phyloP scores from a whole-genome alignment of 2,797 vertebrate species.

The Bradypodion pumilum region DNA sequence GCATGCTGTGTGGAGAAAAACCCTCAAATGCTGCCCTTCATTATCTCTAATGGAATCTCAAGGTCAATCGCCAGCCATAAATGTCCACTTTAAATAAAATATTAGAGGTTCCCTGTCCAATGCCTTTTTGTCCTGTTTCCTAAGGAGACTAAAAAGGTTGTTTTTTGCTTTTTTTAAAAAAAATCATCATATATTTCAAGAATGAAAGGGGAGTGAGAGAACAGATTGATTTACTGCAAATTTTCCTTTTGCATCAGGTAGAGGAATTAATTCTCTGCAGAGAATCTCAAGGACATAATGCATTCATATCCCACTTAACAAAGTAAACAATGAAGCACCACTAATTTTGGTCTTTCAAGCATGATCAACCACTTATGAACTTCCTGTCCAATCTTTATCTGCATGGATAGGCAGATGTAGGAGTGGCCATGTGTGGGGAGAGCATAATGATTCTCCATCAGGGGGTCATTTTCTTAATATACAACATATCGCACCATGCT shows the following conservation, averaged over 20 bases:
- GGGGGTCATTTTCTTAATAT: no score
- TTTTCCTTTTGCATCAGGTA: background rate
- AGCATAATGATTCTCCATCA: no score
- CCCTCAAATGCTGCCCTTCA: slow-evolving; percentile 67
- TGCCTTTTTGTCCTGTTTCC: slow-evolving; percentile 64
- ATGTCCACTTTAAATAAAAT: slow-evolving; percentile 76
- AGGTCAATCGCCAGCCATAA: slow-evolving; percentile 76
- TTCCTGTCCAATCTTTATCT: background rate
- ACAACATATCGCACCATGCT: no score
- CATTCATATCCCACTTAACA: background rate
- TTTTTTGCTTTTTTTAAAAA: background rate
- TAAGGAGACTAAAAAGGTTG: slow-evolving; percentile 60
- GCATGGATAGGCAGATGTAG: no score
- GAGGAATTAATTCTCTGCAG: background rate
- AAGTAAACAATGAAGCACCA: background rate
- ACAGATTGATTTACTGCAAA: slow-evolving; percentile 58
- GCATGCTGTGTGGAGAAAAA: slow-evolving; percentile 40
- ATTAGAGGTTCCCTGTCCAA: slow-evolving; percentile 68
- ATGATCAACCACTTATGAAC: background rate
- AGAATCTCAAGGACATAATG: background rate
- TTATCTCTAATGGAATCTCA: slow-evolving; percentile 77
- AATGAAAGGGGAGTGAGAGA: slow-evolving; percentile 55
- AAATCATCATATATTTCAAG: slow-evolving; percentile 7
- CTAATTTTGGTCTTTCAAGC: background rate
- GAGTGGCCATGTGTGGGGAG: no score